A percentile compares a stretch with the other conserved stretches of the same genome.
Conservation (phyloP, 2,888 invertebrate genomes). For the Stenotaenia linearis region DNA sequence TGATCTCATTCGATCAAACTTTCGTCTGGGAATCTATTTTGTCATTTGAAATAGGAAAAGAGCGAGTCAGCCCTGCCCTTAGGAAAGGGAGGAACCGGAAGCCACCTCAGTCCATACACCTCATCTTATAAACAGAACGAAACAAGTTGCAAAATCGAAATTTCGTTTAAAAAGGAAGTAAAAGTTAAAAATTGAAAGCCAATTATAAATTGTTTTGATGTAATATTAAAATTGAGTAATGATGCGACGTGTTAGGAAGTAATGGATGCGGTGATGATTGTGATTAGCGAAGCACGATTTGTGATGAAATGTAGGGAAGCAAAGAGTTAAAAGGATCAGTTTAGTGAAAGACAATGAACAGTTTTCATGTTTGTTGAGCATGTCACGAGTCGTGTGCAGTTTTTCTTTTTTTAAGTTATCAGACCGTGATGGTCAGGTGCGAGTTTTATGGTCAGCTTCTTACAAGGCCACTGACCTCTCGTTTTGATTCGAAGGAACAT, state of each 20-base stretch:
- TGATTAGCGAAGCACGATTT: too few relatives aligned
- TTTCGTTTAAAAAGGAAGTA: neutral
- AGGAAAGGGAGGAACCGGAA: neutral
- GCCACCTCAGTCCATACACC: neutral
- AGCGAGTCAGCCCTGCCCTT: neutral
- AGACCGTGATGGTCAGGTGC: conserved; percentile 21
- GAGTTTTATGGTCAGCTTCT: conserved; percentile 12
- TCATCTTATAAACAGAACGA: neutral
- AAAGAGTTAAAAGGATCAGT: neutral
- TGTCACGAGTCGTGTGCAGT: neutral
- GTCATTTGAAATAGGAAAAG: neutral
- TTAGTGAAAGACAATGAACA: neutral
- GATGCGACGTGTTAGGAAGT: too few relatives aligned
- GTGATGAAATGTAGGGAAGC: neutral
- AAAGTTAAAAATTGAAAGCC: neutral
- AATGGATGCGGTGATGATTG: neutral
- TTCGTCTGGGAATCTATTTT: neutral
- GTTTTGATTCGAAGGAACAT: neutral
- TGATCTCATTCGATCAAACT: neutral
- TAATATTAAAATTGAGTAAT: neutral
- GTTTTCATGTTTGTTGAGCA: neutral
- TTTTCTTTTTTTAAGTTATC: neutral
- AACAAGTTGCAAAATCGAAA: neutral
- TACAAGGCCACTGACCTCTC: conserved; percentile 12
- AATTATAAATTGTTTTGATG: too few relatives aligned